These are phyloP conservation scores for Polydesmus complanatus DNA, from an alignment of 2,888 invertebrate genomes.

Conservation along the genomic window DNA sequence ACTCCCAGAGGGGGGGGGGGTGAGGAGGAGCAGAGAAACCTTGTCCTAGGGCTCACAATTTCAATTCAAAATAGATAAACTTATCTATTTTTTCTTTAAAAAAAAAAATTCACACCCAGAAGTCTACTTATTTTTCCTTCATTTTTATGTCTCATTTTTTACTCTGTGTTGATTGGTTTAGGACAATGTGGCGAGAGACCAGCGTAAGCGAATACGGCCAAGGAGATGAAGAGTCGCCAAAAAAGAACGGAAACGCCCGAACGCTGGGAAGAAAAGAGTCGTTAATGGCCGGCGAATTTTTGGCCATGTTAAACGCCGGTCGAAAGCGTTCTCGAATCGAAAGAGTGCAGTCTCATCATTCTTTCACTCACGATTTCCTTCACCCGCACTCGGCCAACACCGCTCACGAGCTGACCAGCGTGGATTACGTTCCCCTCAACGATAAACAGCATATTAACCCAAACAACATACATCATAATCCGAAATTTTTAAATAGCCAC, in stretches of 20 bases:
- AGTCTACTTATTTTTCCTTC: no score
- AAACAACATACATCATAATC: not conserved
- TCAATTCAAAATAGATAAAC: no score
- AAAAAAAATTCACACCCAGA: no score
- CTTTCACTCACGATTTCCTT: not conserved
- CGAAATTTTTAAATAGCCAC: not conserved
- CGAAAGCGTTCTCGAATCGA: constrained; percentile 8
- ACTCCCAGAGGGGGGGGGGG: no score
- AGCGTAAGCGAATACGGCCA: not conserved
- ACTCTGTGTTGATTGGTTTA: not conserved
- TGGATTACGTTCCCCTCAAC: not conserved
- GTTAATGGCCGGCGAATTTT: constrained; percentile 16
- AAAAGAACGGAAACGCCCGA: not conserved
- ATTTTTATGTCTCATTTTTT: not conserved
- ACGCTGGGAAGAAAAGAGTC: constrained; percentile 17
- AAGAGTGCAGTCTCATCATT: not conserved
- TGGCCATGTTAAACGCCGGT: constrained; percentile 16
- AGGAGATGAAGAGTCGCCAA: not conserved
- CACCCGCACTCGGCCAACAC: not conserved
- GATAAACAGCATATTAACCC: not conserved
- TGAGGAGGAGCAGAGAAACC: no score
- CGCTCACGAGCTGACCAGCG: not conserved
- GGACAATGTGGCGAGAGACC: constrained; percentile 9
- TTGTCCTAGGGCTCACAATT: no score
- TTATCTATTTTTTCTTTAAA: no score